A percentile compares a stretch with the other conserved stretches of the same genome.
Conservation (phyloP, 2,113 vertebrate genomes). For the Notarius quadriscutis region DNA sequence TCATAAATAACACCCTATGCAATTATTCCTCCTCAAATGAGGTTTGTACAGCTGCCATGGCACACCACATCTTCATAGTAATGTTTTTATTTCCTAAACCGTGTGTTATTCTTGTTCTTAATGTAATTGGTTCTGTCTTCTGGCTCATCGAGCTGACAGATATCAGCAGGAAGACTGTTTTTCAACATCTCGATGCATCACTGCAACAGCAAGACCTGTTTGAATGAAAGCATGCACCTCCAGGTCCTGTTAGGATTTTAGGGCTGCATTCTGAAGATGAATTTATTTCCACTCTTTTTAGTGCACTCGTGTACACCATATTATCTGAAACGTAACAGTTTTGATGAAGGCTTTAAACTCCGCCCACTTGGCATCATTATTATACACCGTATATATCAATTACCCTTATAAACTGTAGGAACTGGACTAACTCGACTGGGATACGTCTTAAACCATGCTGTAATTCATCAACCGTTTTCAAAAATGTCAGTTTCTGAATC, state of each 20-base stretch:
- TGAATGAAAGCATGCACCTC: neutral
- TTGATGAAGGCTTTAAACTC: neutral
- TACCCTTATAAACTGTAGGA: neutral
- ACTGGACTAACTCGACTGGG: neutral
- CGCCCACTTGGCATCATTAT: neutral
- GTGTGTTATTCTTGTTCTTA: conserved; percentile 69
- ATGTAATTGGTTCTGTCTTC: conserved; percentile 73
- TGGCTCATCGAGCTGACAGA: conserved; percentile 72
- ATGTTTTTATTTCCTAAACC: conserved; percentile 74
- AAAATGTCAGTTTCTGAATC: no score
- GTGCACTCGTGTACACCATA: neutral
- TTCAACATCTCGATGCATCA: conserved; percentile 58
- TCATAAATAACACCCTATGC: conserved; percentile 69
- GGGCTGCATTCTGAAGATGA: neutral
- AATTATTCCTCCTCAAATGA: conserved; percentile 72
- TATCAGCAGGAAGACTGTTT: conserved; percentile 60
- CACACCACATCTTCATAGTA: conserved; percentile 61
- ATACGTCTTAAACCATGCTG: neutral
- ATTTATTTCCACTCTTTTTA: neutral
- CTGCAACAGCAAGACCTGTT: neutral
- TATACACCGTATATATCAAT: neutral
- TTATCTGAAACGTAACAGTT: neutral
- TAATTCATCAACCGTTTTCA: neutral
- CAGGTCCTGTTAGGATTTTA: neutral
- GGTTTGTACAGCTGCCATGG: conserved; percentile 66